A percentile compares a stretch with the other conserved stretches of the same genome.
Evolutionary conservation across 2,888 invertebrate genomes (phyloP).

Genomic region (Morpho helenor): DNA sequence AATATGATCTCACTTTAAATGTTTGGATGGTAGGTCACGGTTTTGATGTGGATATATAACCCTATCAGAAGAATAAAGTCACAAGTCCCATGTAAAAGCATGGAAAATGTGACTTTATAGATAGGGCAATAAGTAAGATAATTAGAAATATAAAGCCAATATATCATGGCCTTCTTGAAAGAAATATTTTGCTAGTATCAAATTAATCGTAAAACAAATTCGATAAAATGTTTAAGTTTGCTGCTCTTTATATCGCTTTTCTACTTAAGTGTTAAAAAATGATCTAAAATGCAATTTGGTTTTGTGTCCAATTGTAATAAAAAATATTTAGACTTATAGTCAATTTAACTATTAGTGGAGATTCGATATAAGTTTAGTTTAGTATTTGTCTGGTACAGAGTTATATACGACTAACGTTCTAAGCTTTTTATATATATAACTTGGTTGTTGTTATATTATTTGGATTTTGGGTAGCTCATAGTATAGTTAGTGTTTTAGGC

Average conservation of each 20-base stretch:
- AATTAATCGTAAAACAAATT: slow-evolving; percentile 56
- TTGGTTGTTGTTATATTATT: slow-evolving; percentile 60
- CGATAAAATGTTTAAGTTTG: slow-evolving; percentile 42
- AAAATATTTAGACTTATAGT: slow-evolving; percentile 61
- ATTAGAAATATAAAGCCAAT: slow-evolving; percentile 46
- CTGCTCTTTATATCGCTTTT: slow-evolving; percentile 56
- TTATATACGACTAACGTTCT: slow-evolving; percentile 50
- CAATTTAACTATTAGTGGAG: slow-evolving; percentile 53
- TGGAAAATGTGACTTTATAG: too few relatives aligned
- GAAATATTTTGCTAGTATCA: slow-evolving; percentile 31
- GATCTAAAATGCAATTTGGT: slow-evolving; percentile 51
- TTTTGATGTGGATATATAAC: slow-evolving; percentile 22
- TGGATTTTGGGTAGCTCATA: slow-evolving; percentile 65
- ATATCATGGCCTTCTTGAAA: slow-evolving; percentile 52
- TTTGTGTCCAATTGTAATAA: slow-evolving; percentile 55
- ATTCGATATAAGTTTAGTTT: slow-evolving; percentile 60
- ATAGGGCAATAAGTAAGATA: slow-evolving; percentile 38
- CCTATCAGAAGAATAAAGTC: too few relatives aligned
- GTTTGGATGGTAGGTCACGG: slow-evolving; percentile 34
- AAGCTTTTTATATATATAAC: slow-evolving; percentile 61
- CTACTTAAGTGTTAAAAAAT: slow-evolving; percentile 52
- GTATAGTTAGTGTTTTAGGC: slow-evolving; percentile 36
- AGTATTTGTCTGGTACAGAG: slow-evolving; percentile 47
- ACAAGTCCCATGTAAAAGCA: too few relatives aligned
- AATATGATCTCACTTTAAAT: slow-evolving; percentile 63